These are phyloP conservation scores for Osmoderma eremita DNA, from an alignment of 2,888 invertebrate species.

Conservation along the genomic window DNA sequence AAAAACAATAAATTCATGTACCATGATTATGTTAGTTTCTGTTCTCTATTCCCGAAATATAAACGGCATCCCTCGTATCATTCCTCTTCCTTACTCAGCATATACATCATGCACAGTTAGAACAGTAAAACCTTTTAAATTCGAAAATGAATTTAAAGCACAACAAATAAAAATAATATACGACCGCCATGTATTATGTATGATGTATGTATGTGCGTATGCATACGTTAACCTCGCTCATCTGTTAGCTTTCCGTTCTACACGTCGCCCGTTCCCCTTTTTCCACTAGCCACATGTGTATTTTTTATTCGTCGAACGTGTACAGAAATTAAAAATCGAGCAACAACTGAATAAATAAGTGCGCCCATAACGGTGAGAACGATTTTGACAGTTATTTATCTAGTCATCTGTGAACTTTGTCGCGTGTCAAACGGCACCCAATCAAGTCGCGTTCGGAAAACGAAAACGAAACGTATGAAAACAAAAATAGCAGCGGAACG, in stretches of 20 bases:
- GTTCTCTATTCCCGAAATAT: too few relatives aligned
- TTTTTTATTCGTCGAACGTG: constrained; percentile 34
- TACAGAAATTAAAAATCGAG: constrained; percentile 48
- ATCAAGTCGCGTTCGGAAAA: constrained; percentile 9
- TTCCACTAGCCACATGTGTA: constrained; percentile 8
- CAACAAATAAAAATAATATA: constrained; percentile 14
- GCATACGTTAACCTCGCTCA: constrained; percentile 26
- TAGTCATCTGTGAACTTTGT: constrained; percentile 45
- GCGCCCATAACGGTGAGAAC: constrained; percentile 48
- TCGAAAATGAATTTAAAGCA: constrained; percentile 7
- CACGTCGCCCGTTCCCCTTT: constrained; percentile 1
- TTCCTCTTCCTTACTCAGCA: too few relatives aligned
- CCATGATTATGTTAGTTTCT: too few relatives aligned
- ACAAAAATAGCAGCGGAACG: neutral
- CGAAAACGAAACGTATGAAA: neutral
- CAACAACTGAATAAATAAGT: constrained; percentile 52
- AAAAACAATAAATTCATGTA: too few relatives aligned
- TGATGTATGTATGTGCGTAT: constrained; percentile 7
- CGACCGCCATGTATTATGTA: constrained; percentile 1
- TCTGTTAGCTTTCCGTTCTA: constrained; percentile 15
- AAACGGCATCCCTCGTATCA: too few relatives aligned
- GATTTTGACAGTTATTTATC: constrained; percentile 51
- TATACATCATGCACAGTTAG: too few relatives aligned
- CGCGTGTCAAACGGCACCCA: constrained; percentile 44
- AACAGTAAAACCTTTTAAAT: neutral